Evolutionary conservation across 2,888 invertebrate genomes (phyloP).

Genomic region (Eumerus sabulonum): DNA sequence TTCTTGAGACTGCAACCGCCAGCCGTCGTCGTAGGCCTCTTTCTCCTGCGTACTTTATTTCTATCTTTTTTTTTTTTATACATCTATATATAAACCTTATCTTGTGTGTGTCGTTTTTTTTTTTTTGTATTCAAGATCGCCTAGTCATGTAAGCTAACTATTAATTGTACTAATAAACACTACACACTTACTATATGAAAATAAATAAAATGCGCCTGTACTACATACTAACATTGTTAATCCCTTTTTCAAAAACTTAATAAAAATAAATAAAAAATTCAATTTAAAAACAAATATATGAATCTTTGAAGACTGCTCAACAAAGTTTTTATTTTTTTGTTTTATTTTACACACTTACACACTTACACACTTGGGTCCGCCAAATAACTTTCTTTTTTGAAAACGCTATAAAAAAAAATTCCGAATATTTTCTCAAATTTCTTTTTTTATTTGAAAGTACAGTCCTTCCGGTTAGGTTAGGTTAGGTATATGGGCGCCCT

Average conservation of each 20-base stretch:
- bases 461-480: too few species aligned
- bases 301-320: conserved; percentile 67
- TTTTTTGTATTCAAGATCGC: conserved; percentile 29
- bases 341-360: conserved; percentile 19
- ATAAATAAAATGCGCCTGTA: conserved; percentile 40
- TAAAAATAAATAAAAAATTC: not conserved
- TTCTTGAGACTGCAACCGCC: conserved; percentile 3
- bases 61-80: too few species aligned
- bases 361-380: too few species aligned
- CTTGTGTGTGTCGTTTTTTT: too few species aligned
- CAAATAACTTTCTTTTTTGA: too few species aligned
- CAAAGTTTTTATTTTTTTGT: conserved; percentile 32
- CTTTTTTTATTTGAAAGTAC: too few species aligned
- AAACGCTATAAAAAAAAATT: too few species aligned
- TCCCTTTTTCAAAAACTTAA: conserved; percentile 22
- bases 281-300: too few species aligned
- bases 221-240: conserved; percentile 52
- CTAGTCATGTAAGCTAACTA: conserved; percentile 63
- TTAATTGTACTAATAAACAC: conserved; percentile 35
- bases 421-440: too few species aligned
- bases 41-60: conserved; percentile 46
- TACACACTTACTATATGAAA: conserved; percentile 31
- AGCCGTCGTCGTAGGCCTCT: conserved; percentile 40
- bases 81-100: too few species aligned
- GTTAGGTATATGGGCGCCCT: too few species aligned